These are phyloP conservation scores for Lasius fuliginosus DNA, from an alignment of 2,888 invertebrate species.

Conservation along the genomic window DNA sequence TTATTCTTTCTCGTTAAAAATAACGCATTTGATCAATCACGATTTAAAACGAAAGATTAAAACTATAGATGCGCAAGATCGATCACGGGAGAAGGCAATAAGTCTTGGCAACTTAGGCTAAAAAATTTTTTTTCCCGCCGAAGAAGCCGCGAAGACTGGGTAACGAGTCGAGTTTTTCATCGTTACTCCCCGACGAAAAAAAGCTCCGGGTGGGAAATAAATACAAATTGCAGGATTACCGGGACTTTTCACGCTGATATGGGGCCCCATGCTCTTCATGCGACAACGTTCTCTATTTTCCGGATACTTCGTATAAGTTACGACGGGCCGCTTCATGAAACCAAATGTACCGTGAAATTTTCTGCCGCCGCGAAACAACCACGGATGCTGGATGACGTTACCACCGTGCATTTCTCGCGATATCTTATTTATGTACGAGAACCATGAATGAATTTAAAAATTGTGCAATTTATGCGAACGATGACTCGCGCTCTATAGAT, in stretches of 20 bases:
- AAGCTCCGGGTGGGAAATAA: constrained; percentile 83
- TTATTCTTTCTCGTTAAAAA: background rate
- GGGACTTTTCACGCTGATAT: constrained; percentile 79
- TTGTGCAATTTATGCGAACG: constrained; percentile 24
- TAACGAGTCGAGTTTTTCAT: constrained; percentile 84
- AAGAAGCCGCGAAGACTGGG: constrained; percentile 65
- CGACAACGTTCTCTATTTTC: constrained; percentile 81
- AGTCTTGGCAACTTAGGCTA: constrained; percentile 73
- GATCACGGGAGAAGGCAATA: constrained; percentile 50
- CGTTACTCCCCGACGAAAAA: constrained; percentile 81
- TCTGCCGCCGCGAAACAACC: constrained; percentile 51
- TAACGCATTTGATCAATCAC: background rate
- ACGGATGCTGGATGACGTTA: constrained; percentile 36
- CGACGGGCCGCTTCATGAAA: constrained; percentile 66
- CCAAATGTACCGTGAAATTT: constrained; percentile 58
- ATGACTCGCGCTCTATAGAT: background rate
- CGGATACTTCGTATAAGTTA: constrained; percentile 79
- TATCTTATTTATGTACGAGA: constrained; percentile 41
- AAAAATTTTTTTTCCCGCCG: constrained; percentile 76
- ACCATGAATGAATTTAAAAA: constrained; percentile 29
- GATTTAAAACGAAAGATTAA: background rate
- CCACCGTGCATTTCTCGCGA: constrained; percentile 16
- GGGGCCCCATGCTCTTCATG: constrained; percentile 73
- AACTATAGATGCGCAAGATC: constrained; percentile 34
- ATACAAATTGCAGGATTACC: constrained; percentile 86